These are phyloP conservation scores for Pithecia hirsuta DNA, from an alignment of 2,797 vertebrate species.

Conservation along the genomic window DNA sequence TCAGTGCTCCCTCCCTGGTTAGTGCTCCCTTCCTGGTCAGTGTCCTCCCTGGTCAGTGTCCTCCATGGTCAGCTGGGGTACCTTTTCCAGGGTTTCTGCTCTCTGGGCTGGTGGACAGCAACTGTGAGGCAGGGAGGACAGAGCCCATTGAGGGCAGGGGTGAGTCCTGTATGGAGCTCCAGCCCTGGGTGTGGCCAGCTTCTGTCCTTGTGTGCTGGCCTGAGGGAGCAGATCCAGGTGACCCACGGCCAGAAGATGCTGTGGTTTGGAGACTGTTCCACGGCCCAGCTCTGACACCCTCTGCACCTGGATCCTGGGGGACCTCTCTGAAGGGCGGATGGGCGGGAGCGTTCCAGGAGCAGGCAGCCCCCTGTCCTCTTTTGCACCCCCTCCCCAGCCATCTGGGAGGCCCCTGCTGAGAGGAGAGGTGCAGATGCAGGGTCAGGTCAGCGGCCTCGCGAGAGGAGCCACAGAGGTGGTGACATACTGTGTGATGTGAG, in stretches of 20 bases:
- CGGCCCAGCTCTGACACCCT: fast-evolving
- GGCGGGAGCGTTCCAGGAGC: background rate
- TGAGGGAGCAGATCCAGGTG: background rate
- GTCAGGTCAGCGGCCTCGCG: background rate
- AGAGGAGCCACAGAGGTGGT: background rate
- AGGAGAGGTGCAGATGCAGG: background rate
- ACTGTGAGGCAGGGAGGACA: background rate
- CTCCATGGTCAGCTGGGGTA: background rate
- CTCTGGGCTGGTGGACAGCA: background rate
- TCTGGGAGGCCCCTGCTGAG: too few relatives aligned
- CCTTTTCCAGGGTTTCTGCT: background rate
- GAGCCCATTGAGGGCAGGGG: background rate
- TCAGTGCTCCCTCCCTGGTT: background rate
- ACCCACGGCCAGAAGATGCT: background rate
- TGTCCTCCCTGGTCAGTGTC: background rate
- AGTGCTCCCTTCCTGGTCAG: background rate
- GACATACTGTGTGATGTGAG: too few relatives aligned
- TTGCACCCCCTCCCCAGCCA: too few relatives aligned
- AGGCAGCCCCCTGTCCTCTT: background rate
- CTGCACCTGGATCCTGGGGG: background rate
- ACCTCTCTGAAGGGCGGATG: background rate
- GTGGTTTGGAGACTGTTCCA: background rate
- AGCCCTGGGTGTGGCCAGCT: background rate
- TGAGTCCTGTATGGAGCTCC: background rate
- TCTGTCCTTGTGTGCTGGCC: background rate